A percentile compares a stretch with the other conserved stretches of the same genome.
phyloP scores from a whole-genome alignment of 2,888 invertebrate species.

The Agrotis segetum region DNA sequence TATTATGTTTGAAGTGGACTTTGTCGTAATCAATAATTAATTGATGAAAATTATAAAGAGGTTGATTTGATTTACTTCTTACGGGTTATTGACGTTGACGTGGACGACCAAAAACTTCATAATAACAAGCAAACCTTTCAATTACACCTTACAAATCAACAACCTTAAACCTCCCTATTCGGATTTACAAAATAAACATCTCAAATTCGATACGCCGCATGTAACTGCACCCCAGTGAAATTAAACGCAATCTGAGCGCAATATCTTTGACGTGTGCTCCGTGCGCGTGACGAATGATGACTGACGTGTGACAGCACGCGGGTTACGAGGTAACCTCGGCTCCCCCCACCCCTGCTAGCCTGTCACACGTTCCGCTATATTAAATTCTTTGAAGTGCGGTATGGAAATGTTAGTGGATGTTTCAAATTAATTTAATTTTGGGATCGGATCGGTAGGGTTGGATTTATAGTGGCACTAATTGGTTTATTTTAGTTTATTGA shows the following conservation, averaged over 20 bases:
- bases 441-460: conserved; percentile 4
- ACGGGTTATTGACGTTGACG: too few relatives aligned
- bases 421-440: conserved; percentile 59
- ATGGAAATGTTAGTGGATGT: conserved; percentile 62
- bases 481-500: conserved; percentile 23
- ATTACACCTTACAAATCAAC: conserved; percentile 5
- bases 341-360: conserved; percentile 56
- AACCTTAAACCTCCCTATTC: conserved; percentile 18
- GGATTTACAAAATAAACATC: conserved; percentile 63
- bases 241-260: conserved; percentile 78
- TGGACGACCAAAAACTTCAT: too few relatives aligned
- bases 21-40: too few relatives aligned
- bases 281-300: conserved; percentile 86
- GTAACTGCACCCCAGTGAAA: conserved; percentile 72
- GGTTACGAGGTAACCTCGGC: conserved; percentile 73
- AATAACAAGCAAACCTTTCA: neutral
- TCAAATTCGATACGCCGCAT: conserved; percentile 63
- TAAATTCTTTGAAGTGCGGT: conserved; percentile 74
- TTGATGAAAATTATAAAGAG: too few relatives aligned
- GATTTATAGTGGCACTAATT: conserved; percentile 12
- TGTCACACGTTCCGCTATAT: conserved; percentile 71
- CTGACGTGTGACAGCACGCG: conserved; percentile 78
- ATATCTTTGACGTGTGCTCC: conserved; percentile 78
- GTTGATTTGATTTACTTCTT: too few relatives aligned
- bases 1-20: neutral